phyloP scores from a whole-genome alignment of 2,113 vertebrate genomes.

The Panthera uncia region DNA sequence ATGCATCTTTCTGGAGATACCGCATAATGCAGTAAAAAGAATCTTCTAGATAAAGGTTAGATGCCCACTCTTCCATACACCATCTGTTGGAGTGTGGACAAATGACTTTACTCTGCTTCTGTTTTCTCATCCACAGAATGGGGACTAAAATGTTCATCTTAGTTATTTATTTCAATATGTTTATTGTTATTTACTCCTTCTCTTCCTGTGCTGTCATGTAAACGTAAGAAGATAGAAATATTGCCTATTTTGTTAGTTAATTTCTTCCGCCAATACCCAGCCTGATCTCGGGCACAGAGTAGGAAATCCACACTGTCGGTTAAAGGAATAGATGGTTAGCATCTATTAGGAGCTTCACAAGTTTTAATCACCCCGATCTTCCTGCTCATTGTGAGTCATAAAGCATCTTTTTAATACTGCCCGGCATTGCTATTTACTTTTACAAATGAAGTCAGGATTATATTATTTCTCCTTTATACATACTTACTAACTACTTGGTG shows the following conservation, averaged over 20 bases:
- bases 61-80: neutral
- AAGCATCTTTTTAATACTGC: neutral
- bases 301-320: neutral
- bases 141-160: neutral
- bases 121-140: neutral
- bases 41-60: neutral
- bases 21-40: neutral
- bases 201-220: neutral
- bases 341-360: neutral
- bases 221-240: conserved; percentile 1
- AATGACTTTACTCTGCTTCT: neutral
- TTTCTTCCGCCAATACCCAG: neutral
- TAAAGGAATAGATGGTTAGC: neutral
- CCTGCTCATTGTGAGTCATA: neutral
- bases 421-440: neutral
- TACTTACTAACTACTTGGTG: neutral
- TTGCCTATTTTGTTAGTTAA: neutral
- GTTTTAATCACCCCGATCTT: neutral
- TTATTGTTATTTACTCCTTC: neutral
- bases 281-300: neutral
- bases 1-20: neutral
- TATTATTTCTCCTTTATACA: neutral
- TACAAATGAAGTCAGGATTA: neutral
- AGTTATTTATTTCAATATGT: neutral
- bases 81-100: neutral